Evolutionary conservation across 1,140 invertebrate species (phyloP).

Genomic region (Samia ricini): DNA sequence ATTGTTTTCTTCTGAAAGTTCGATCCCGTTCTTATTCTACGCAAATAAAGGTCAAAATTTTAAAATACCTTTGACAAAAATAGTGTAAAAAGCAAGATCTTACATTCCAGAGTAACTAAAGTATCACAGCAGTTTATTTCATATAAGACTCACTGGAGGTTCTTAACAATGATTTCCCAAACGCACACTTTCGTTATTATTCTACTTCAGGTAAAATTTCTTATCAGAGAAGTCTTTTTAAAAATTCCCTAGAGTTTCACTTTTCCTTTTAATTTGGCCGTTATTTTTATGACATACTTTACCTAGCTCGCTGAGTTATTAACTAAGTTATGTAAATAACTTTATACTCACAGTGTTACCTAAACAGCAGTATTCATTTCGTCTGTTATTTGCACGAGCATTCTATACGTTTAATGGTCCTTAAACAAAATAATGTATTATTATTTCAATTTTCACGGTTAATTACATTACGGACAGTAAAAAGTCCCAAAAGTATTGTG

Average conservation of each 20-base stretch:
- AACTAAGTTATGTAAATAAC: background rate
- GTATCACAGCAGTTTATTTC: slow-evolving; percentile 12
- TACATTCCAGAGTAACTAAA: background rate
- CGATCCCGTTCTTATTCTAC: too few species aligned
- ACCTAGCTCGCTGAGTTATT: background rate
- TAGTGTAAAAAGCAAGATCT: background rate
- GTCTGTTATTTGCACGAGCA: background rate
- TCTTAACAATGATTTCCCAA: slow-evolving; percentile 29
- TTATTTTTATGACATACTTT: background rate
- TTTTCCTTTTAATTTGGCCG: background rate
- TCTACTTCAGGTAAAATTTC: slow-evolving; percentile 5
- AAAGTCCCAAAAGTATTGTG: background rate
- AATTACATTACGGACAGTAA: background rate
- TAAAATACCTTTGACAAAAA: too few species aligned
- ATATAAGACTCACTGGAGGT: slow-evolving; percentile 8
- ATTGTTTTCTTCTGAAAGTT: too few species aligned
- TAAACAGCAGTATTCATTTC: background rate
- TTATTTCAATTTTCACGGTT: background rate
- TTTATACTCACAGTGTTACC: too few species aligned
- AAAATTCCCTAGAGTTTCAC: slow-evolving; percentile 5
- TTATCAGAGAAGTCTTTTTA: slow-evolving; percentile 1
- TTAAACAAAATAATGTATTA: background rate
- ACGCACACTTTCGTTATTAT: slow-evolving; percentile 14
- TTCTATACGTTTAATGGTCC: background rate
- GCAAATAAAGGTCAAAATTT: too few species aligned